Evolutionary conservation across 1,140 invertebrate species (phyloP).

Genomic region (Temnothorax nylanderi): DNA sequence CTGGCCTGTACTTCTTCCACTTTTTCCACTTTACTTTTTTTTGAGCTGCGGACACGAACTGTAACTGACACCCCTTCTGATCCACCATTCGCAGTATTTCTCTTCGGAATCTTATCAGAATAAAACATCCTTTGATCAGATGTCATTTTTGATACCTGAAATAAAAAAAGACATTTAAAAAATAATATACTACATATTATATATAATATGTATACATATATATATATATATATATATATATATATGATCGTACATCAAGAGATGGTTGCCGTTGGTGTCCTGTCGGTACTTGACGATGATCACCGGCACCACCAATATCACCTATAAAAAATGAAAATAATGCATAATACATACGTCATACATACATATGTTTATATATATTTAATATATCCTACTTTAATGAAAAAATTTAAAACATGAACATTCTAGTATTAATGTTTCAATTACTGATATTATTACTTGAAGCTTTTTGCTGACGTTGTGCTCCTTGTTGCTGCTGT

Average conservation of each 20-base stretch:
- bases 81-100: conserved; percentile 77
- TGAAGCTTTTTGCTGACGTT: neutral
- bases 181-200: neutral
- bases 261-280: neutral
- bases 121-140: neutral
- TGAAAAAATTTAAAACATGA: too few species aligned
- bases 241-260: neutral
- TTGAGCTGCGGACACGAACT: too few species aligned
- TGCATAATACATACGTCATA: too few species aligned
- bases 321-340: conserved; percentile 3
- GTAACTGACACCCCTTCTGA: conserved; percentile 82
- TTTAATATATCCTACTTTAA: too few species aligned
- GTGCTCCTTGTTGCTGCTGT: neutral
- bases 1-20: too few species aligned
- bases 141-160: conserved; percentile 4
- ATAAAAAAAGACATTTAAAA: neutral
- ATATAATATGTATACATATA: neutral
- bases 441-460: neutral
- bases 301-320: neutral
- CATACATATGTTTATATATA: neutral
- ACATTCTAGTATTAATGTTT: neutral
- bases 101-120: conserved; percentile 62
- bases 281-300: neutral
- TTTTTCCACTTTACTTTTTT: too few species aligned
- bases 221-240: neutral